Evolutionary conservation across 2,113 vertebrate species (phyloP).

Genomic region (Telmatochromis sp.): DNA sequence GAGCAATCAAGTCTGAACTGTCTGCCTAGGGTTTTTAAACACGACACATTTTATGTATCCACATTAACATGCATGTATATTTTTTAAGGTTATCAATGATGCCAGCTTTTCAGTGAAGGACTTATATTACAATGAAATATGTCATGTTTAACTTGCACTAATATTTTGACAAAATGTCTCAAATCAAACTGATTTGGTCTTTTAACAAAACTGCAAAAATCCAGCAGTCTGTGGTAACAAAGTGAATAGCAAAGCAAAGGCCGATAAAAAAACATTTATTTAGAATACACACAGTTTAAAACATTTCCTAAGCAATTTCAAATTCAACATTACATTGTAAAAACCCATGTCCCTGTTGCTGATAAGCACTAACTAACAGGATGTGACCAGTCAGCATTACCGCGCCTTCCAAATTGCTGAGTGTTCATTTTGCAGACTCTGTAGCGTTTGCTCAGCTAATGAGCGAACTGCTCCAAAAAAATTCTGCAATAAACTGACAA

Average conservation of each 20-base stretch:
- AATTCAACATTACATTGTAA: conserved; percentile 11
- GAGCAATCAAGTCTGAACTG: background rate
- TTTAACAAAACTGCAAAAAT: background rate
- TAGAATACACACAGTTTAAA: conserved; percentile 29
- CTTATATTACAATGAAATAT: background rate
- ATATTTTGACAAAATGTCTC: background rate
- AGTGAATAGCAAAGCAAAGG: background rate
- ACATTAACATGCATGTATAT: background rate
- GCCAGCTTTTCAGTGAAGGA: background rate
- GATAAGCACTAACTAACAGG: background rate
- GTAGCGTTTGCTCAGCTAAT: background rate
- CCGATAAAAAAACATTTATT: conserved; percentile 45
- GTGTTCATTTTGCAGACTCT: background rate
- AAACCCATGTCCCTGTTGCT: background rate
- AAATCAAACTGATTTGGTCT: background rate
- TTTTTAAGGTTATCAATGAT: background rate
- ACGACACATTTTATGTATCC: background rate
- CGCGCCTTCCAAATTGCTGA: background rate
- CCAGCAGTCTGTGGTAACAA: background rate
- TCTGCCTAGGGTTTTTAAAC: background rate
- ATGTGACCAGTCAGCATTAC: background rate
- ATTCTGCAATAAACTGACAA: background rate
- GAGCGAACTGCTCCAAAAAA: background rate
- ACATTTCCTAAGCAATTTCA: background rate
- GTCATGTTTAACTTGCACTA: background rate